A percentile compares a stretch with the other conserved stretches of the same genome.
phyloP scores from a whole-genome alignment of 2,113 vertebrate species.

The Hippopotamus amphibius region DNA sequence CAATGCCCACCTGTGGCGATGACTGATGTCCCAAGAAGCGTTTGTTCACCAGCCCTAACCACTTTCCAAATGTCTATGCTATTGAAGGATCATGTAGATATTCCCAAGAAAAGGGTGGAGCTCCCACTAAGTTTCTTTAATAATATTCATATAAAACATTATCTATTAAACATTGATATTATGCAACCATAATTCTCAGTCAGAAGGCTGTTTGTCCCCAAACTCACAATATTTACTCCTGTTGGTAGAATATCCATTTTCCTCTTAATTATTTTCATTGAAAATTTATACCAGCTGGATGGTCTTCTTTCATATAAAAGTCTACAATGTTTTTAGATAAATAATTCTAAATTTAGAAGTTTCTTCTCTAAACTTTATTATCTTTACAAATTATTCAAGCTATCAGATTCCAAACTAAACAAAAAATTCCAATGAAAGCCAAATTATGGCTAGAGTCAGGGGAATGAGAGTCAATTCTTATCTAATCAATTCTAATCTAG shows the following conservation, averaged over 20 bases:
- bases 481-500: no score
- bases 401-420: background rate
- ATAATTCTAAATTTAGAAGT: slow-evolving; percentile 41
- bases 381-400: slow-evolving; percentile 25
- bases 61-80: background rate
- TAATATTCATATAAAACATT: background rate
- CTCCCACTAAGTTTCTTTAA: background rate
- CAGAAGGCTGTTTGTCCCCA: slow-evolving; percentile 8
- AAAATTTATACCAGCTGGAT: slow-evolving; percentile 31
- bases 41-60: background rate
- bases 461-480: background rate
- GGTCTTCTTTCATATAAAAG: slow-evolving; percentile 21
- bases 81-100: background rate
- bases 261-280: slow-evolving; percentile 38
- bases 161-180: background rate
- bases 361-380: background rate
- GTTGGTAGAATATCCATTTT: slow-evolving; percentile 37
- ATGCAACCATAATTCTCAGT: background rate
- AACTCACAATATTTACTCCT: background rate
- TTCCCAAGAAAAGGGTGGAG: background rate
- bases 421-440: background rate
- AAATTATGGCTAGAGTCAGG: background rate
- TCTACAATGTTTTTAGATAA: background rate
- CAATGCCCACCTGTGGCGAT: background rate
- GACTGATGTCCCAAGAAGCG: background rate